Evolutionary conservation across 2,797 vertebrate genomes (phyloP).

Genomic region (Enteromius treurensis): DNA sequence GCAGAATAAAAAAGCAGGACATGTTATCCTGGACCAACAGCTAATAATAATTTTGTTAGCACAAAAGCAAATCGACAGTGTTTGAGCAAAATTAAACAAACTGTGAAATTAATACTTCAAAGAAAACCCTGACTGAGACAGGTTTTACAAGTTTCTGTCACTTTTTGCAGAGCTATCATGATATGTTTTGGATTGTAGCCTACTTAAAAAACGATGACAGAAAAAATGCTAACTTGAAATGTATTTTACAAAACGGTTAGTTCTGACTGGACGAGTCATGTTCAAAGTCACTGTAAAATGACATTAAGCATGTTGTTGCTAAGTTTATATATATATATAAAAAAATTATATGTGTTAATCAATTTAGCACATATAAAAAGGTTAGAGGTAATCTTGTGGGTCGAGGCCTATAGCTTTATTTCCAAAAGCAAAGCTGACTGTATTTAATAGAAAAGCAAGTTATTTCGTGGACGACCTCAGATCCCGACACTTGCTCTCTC

Average conservation of each 20-base stretch:
- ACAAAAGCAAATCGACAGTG: slow-evolving; percentile 73
- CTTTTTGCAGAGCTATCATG: slow-evolving; percentile 32
- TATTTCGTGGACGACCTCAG: slow-evolving; percentile 50
- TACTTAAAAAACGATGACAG: background rate
- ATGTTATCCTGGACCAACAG: slow-evolving; percentile 73
- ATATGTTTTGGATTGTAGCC: background rate
- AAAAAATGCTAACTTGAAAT: slow-evolving; percentile 5
- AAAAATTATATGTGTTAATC: background rate
- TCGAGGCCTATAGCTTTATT: slow-evolving; percentile 1
- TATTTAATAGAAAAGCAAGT: slow-evolving; percentile 13
- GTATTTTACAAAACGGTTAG: background rate
- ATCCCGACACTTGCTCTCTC: slow-evolving; percentile 71
- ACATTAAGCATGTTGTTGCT: background rate
- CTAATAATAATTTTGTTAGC: slow-evolving; percentile 62
- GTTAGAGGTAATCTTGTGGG: background rate
- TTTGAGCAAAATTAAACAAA: slow-evolving; percentile 74
- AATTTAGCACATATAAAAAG: background rate
- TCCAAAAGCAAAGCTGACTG: background rate
- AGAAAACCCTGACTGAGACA: slow-evolving; percentile 28
- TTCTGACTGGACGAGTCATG: background rate
- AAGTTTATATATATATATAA: background rate
- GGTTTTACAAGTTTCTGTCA: slow-evolving; percentile 44
- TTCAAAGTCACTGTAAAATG: background rate
- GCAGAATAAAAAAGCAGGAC: slow-evolving; percentile 72
- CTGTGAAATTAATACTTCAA: slow-evolving; percentile 36